These are phyloP conservation scores for Pemphigus obesinymphae DNA, from an alignment of 1,140 invertebrate species.

Conservation along the genomic window DNA sequence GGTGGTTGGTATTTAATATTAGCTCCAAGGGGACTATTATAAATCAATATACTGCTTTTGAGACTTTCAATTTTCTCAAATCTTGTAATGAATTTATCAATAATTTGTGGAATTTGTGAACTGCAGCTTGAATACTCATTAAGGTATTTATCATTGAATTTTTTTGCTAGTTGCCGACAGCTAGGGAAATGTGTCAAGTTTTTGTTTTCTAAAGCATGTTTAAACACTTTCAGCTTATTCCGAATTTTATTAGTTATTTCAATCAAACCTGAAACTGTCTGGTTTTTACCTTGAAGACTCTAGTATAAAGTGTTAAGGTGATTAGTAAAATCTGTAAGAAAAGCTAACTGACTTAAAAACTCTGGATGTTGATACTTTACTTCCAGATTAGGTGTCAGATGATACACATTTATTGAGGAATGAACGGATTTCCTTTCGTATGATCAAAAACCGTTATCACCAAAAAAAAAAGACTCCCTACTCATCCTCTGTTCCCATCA, in stretches of 20 bases:
- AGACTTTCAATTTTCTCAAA: neutral
- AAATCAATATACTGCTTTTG: neutral
- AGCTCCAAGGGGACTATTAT: neutral
- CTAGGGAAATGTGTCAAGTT: neutral
- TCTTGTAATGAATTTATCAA: neutral
- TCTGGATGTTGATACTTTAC: conserved; percentile 1
- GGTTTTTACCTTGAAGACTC: neutral
- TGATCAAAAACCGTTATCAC: conserved; percentile 28
- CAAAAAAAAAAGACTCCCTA: conserved; percentile 18
- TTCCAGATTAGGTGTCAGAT: conserved; percentile 25
- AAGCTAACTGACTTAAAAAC: neutral
- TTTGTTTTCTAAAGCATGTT: conserved; percentile 5
- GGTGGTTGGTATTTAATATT: neutral
- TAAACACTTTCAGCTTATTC: conserved; percentile 5
- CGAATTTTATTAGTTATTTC: neutral
- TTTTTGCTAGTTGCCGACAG: neutral
- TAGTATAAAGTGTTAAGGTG: neutral
- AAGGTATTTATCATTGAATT: neutral
- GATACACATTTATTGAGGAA: conserved; percentile 27
- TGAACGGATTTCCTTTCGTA: conserved; percentile 16
- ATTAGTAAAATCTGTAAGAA: neutral
- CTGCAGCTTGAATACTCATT: neutral
- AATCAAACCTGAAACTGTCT: neutral
- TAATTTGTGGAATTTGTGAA: neutral
- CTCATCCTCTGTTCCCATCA: conserved; percentile 5